Base-by-base conservation (phyloP, 2,113 vertebrate species). In the Rhadina sibilatrix region DNA sequence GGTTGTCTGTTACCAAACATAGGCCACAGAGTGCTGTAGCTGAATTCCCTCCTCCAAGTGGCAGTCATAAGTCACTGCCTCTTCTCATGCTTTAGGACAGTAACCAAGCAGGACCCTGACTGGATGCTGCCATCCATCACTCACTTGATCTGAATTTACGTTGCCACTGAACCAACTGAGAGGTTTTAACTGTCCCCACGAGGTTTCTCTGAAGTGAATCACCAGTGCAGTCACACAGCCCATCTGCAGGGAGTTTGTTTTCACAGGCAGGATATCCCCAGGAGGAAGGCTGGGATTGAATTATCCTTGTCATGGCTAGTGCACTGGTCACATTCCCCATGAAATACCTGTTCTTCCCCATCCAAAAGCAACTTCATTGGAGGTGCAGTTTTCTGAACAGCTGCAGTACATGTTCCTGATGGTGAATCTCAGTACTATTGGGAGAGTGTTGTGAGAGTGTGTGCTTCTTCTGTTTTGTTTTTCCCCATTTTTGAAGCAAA, bases 71-170 rank as follows among this genome's bases (percentile, higher is more conserved):
- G 54, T 91, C 85, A 35, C 65, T 80, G 68, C 72, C 50, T 69
- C 66, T 82, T 87, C 52, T 69, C 19, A 33, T 61, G 49, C 52
- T 85, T 87, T 59, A 65, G 68, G 37, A 80, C 40, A 87, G 76
- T 54, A 71, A 77, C 65, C 68, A 90, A 65, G 44, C 71, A 71
- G 79, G 78, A 68, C 54, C 56, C 70, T 93, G 66, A 38, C 44
- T 40, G 22, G 63, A 61, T 74, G 77, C 64, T 87, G 69, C 72
- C 52, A 83, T 89, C 72, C 66, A 59, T 89, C 94, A 78, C 49
- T 90, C 60, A 30, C 19, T 87, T 25, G 69, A n/a, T 77, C 66
- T 89, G 91, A 83, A 49, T 5, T 4, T 30, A 12, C 0, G 0
- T 49, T 88, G 44, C 44, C 53, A n/a, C 42, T 6, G 10, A 76